A percentile compares a stretch with the other conserved stretches of the same genome.
phyloP scores from a whole-genome alignment of 2,888 invertebrate genomes.

The Euplagia quadripunctaria region DNA sequence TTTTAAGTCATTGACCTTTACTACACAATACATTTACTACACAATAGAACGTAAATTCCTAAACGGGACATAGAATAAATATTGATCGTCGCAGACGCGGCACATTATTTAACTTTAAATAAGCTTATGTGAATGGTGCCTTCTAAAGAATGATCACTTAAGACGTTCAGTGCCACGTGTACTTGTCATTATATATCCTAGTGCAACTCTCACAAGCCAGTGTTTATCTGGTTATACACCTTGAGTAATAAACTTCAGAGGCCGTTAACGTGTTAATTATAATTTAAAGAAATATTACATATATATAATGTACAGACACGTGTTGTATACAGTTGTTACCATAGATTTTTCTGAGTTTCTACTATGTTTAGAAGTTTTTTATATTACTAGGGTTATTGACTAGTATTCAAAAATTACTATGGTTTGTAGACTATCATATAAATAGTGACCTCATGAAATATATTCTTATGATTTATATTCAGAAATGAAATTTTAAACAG shows the following conservation, averaged over 20 bases:
- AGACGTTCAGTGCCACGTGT: too few species aligned
- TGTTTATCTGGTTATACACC: too few species aligned
- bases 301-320: too few species aligned
- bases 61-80: slow-evolving; percentile 68
- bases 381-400: not conserved
- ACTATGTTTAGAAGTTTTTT: not conserved
- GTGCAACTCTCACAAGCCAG: too few species aligned
- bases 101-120: slow-evolving; percentile 62
- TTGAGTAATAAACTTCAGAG: too few species aligned
- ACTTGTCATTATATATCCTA: too few species aligned
- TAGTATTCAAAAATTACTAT: not conserved
- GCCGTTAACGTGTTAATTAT: too few species aligned
- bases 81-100: slow-evolving; percentile 49
- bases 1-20: slow-evolving; percentile 55
- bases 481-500: slow-evolving; percentile 10
- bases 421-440: not conserved
- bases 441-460: not conserved
- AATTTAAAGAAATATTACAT: too few species aligned
- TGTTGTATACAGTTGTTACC: too few species aligned
- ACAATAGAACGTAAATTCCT: slow-evolving; percentile 72
- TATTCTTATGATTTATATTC: slow-evolving; percentile 11
- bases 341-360: not conserved
- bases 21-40: slow-evolving; percentile 57
- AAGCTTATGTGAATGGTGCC: slow-evolving; percentile 33
- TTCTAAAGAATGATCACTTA: slow-evolving; percentile 32